Evolutionary conservation across 2,888 invertebrate genomes (phyloP), one percentile per base, ranked within the genome.

Genomic region (Sinelater perroti): DNA sequence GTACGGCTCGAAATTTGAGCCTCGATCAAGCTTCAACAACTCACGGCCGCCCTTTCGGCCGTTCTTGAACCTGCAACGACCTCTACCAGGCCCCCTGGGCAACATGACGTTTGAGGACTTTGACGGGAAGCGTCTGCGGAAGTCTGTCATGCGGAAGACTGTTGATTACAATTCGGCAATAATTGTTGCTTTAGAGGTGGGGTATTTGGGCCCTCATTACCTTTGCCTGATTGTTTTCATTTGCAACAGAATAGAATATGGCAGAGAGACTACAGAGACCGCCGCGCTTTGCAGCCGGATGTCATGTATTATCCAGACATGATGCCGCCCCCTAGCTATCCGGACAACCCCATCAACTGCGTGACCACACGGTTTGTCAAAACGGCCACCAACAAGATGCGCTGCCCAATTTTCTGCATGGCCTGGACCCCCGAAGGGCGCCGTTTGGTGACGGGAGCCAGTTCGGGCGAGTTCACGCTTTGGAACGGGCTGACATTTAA

Each of bases 401-500:
- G 97, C 67, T 99, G 99, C 81, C 99, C 99, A 0, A 97, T 99
- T 71, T 99, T 99, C 78, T 95, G 96, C 70, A 90, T 99, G 75
- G 95, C 96, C 8, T 99, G 99, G 99, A 99, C 99, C 3, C 99
- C 99, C 0, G 99, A 99, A 80, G 99, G 99, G 8, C 86, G 99
- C 64, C 87, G 99, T 67, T 82, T 99, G 60, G 94, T 99, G 3
- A 99, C 99, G 1, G 99, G 99, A 6, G 98, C 99, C 14, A 98
- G 98, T 18, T 97, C 97, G 52, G 99, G 99, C 35, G 99, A 99
- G 80, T 99, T 99, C 75, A 99, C 99, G 0, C 82, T 99, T 2
- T 99, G 99, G 99, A 99, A 99, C 83, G 99, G 99, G 20, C 85
- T 99, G 18, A 99, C 98, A n/a, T 99, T 99, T 80, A 99, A 99